Percentiles rank a stretch among this genome's conserved stretches.
Conservation (phyloP, 2,797 vertebrate species). For the Sciaenops ocellatus region DNA sequence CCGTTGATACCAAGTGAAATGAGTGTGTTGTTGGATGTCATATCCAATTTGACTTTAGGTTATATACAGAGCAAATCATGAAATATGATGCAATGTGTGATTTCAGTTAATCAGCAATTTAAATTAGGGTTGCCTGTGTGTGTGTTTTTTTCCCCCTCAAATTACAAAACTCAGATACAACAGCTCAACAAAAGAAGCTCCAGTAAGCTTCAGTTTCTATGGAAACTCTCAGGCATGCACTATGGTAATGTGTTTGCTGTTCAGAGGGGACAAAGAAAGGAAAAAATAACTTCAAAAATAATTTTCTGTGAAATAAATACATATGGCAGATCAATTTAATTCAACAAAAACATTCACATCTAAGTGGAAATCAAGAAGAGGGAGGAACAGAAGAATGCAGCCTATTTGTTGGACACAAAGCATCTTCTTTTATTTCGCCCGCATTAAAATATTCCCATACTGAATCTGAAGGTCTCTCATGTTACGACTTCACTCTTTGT, state of each 20-base stretch:
- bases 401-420: constrained; percentile 31
- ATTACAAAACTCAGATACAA: constrained; percentile 2
- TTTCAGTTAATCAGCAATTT: constrained; percentile 21
- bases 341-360: constrained; percentile 42
- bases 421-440: constrained; percentile 4
- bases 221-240: constrained; percentile 54
- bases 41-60: too few relatives aligned
- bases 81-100: not conserved
- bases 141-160: not conserved
- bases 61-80: not conserved
- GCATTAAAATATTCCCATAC: not conserved
- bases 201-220: constrained; percentile 54
- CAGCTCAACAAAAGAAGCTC: constrained; percentile 25
- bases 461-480: constrained; percentile 6
- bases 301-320: constrained; percentile 33
- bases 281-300: constrained; percentile 33
- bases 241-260: constrained; percentile 47
- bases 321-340: constrained; percentile 42
- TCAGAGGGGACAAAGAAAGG: constrained; percentile 40
- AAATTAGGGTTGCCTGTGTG: constrained; percentile 6
- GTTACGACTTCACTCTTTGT: not conserved
- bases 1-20: too few relatives aligned
- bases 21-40: too few relatives aligned
- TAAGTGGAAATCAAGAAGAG: constrained; percentile 38
- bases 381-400: constrained; percentile 16